phyloP scores from a whole-genome alignment of 1,140 invertebrate genomes.

The Ceratosolen fusciceps region DNA sequence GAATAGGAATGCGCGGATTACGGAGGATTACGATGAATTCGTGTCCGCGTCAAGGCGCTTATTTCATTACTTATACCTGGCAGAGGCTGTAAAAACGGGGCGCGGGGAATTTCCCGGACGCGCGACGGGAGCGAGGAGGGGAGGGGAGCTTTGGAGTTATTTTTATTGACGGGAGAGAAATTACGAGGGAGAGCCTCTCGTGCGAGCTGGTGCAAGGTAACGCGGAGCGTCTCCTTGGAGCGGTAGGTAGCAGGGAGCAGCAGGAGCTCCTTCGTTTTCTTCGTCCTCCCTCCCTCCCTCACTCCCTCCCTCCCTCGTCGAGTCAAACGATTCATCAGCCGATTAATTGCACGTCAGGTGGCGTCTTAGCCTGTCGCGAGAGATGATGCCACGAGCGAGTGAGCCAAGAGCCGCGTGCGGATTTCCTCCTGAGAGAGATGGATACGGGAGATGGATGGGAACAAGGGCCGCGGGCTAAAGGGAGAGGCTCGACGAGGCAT shows the following conservation, averaged over 20 bases:
- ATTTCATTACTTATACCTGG: too few relatives aligned
- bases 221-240: background rate
- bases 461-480: background rate
- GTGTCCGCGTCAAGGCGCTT: too few relatives aligned
- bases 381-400: background rate
- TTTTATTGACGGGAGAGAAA: constrained; percentile 44
- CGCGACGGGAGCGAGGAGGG: background rate
- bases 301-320: constrained; percentile 19
- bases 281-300: too few relatives aligned
- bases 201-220: background rate
- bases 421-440: constrained; percentile 25
- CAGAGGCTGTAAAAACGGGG: too few relatives aligned
- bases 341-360: constrained; percentile 48
- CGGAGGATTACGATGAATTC: too few relatives aligned
- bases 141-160: constrained; percentile 6
- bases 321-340: constrained; percentile 49
- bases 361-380: constrained; percentile 39
- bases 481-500: too few relatives aligned
- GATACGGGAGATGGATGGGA: constrained; percentile 26
- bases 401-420: constrained; percentile 8
- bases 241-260: too few relatives aligned
- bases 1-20: too few relatives aligned
- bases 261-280: background rate
- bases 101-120: background rate
- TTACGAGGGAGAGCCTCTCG: constrained; percentile 20